Evolutionary conservation across 1,140 invertebrate species (phyloP), one percentile per base, ranked within the genome.

Genomic region (Bilobella aurantiaca): DNA sequence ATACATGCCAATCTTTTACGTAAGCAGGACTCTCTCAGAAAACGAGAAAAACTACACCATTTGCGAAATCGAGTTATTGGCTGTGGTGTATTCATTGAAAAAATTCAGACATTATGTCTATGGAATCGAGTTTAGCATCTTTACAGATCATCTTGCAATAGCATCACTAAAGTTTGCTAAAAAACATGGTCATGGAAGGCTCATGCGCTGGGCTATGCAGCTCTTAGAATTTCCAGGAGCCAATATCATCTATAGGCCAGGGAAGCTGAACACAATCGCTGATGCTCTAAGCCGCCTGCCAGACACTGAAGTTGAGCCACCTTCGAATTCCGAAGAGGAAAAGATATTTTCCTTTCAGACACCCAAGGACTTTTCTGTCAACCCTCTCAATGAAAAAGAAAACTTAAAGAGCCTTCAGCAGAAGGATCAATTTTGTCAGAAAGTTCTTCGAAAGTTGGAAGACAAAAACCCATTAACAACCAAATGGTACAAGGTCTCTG

Each of bases 1-100:
- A n/a, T n/a, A n/a, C n/a, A n/a, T n/a, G n/a, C 58, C 60, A 18
- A 74, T 82, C 8, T 78, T 77, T n/a, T 82, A 81, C 68, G 77
- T 77, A 1, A 75, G 75, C 31, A 58, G 77, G 16, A 62, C 72
- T 3, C 59, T 81, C 8, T 58, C 32, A 27, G 58, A 67, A 16
- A 18, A 62, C 14, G 78, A 81, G 73, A 65, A 58, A 56, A 75
- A 76, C 12, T 81, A 76, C 64, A 62, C 70, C 1, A 72, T 71
- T 0, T 77, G 75, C 0, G 77, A 81, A 72, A 66, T 69, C 57
- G 80, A 81, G 73, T 73, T 72, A 47, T 67, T 81, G 27, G 78
- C 76, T 0, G 69, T 80, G 5, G 73, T 78, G 16, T 79, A 73
- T 73, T 73, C 74, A 5, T 65, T 76, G 53, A 70, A 77, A 59